Evolutionary conservation across 2,113 vertebrate genomes (phyloP), one percentile per base, ranked within the genome.

Genomic region (Cebus imitator): DNA sequence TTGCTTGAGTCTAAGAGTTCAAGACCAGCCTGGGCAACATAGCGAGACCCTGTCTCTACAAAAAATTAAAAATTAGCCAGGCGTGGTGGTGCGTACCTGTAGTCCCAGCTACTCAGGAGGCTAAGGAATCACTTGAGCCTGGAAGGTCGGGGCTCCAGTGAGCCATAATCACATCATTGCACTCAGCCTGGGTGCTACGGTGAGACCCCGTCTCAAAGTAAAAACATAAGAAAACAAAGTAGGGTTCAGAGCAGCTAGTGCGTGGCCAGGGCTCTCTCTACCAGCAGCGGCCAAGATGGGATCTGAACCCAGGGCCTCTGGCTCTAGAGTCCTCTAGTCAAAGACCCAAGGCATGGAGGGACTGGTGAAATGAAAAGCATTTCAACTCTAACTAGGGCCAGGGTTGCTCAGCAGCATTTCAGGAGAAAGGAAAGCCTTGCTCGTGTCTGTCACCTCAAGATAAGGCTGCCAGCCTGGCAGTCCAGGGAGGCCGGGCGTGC

Each of bases 261-360:
- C 10, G 13, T 43, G 9, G 1, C 0, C 43, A 37, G 50, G 64
- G 2, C 0, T 80, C 58, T 52, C 66, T 43, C 10, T 78, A 20
- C 17, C 61, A 81, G 64, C 35, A 72, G 57, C 0, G 57, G 61
- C 0, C 0, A 5, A 16, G n/a, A 75, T 21, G 18, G 20, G 58
- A 87, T 48, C 30, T 81, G 79, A 86, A 79, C 16, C 32, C 61
- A 66, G 16, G 21, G 73, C 5, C 14, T 45, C 6, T 72, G 48
- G 68, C 27, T 90, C 75, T 61, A 80, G 61, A 82, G 37, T 20
- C 27, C 61, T n/a, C 32, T 32, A 35, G 66, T 68, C 32, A 68
- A 35, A 68, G 32, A 68, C 30, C 66, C 66, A 35, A 66, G 50
- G 64, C 12, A 7, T 1, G 7, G 79, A 21, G 27, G 48, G 66